Evolutionary conservation across 2,888 invertebrate species (phyloP), one percentile per base, ranked within the genome.

Genomic region (Athalia circularis): DNA sequence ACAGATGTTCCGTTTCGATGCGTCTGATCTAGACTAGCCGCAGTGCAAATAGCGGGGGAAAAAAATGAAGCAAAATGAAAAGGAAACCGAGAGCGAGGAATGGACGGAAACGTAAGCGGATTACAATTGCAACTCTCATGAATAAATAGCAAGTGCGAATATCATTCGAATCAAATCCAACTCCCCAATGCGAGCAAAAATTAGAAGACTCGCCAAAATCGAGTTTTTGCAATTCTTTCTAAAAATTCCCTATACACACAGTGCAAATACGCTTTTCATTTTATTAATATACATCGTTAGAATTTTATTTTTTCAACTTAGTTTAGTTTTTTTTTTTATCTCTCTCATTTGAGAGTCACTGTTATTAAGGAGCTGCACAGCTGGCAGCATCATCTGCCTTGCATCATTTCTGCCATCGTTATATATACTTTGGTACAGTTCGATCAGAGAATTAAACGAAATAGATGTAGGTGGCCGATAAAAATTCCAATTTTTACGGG

Each of bases 321-420:
- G 29, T 29, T n/a, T n/a, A n/a, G n/a, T n/a, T n/a, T n/a, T 9
- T 4, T 3, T 54, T 54, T 62, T 29, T 29, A 2, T 29, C 29
- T 62, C 29, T 8, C 5, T 13, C 13, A n/a, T 3, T 62, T 75
- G 75, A 75, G 75, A 62, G n/a, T 52, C 75, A 62, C 75, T 75
- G 75, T 62, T 75, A 75, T 62, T 62, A 62, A 75, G 75, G 75
- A 75, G 62, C 62, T 75, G 75, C 62, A 75, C 75, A 75, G 75
- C 75, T 75, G 75, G 75, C 75, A 61, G 75, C 75, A 75, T 75
- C 75, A 75, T 75, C 75, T 75, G 75, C 75, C 75, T 75, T 75
- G 75, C 75, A 75, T 75, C 75, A 75, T 75, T 59, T 45, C 75
- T 29, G 29, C 29, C 29, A 29, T 29, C 29, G 29, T 29, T 29